Evolutionary conservation across 2,888 invertebrate genomes (phyloP), one percentile per base, ranked within the genome.

Genomic region (Hemaris fuciformis): DNA sequence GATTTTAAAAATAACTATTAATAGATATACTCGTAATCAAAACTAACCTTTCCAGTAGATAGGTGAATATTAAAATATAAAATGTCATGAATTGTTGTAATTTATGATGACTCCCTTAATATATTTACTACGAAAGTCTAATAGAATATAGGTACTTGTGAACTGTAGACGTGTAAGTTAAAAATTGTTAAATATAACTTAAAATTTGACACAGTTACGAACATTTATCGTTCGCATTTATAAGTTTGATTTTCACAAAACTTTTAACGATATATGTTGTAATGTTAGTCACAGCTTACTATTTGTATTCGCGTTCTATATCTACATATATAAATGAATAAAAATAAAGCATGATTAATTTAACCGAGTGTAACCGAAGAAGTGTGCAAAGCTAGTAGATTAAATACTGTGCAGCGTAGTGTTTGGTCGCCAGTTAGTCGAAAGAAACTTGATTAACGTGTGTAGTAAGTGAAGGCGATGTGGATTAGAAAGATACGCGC

Each of bases 401-500:
- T 10, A 23, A 48, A 22, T 25, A 48, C 15, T 25, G 7, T 48
- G n/a, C 15, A 15, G n/a, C n/a, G 23, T 4, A n/a, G 8, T 53
- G 4, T 53, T 53, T 31, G 8, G 8, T 45, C 22, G 45, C 18
- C 4, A 18, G 27, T 53, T 18, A 31, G 13, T 38, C 38, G n/a
- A 48, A 48, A 31, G 53, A 53, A 53, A 53, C 18, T 53, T 18
- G 34, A 41, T 41, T 48, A 38, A 48, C 25, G 25, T 46, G 43
- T 34, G 53, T 53, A 22, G 56, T 56, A 56, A 56, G 31, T 68
- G 65, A 63, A 31, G 62, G 57, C 61, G 65, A 64, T 57, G 63
- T 66, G 59, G 60, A 64, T 66, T 60, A 31, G 27, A 60, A 53
- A 61, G 62, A 63, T 41, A 63, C 58, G 65, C 62, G 65, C 71